Percentiles rank a stretch among this genome's conserved stretches.
Conservation (phyloP, 2,797 vertebrate genomes). For the Lutra lutra region DNA sequence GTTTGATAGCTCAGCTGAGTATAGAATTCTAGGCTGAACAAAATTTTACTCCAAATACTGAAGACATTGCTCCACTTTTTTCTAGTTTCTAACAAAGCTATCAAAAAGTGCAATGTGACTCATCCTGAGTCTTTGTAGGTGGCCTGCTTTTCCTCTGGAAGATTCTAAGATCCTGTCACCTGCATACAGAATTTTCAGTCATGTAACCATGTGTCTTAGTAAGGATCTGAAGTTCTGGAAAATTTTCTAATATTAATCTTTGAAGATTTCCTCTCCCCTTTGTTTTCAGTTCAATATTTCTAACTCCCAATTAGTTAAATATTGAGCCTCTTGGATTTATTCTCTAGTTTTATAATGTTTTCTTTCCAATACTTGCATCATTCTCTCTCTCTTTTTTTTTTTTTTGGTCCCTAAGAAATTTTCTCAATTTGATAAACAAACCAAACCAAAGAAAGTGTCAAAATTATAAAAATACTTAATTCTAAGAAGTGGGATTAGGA, state of each 20-base stretch:
- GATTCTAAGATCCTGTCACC: background rate
- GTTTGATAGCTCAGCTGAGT: background rate
- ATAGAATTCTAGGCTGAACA: background rate
- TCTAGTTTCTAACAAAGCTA: slow-evolving; percentile 17
- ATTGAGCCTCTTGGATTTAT: background rate
- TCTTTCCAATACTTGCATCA: background rate
- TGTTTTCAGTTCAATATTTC: slow-evolving; percentile 16
- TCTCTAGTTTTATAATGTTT: background rate
- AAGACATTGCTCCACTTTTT: background rate
- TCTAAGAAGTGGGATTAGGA: background rate
- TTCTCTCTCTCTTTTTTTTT: no score
- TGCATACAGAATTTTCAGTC: background rate
- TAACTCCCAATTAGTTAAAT: background rate
- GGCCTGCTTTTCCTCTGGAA: background rate
- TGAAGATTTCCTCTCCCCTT: background rate
- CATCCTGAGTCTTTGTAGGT: background rate
- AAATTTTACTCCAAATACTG: background rate
- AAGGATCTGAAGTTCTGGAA: background rate
- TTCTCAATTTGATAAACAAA: background rate
- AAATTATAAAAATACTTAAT: slow-evolving; percentile 32
- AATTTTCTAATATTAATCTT: background rate
- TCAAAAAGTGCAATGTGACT: background rate
- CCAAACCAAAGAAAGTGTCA: background rate
- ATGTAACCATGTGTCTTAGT: background rate
- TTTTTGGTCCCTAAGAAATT: background rate